These are phyloP conservation scores for Myopa testacea DNA, from an alignment of 2,888 invertebrate species.

Conservation along the genomic window DNA sequence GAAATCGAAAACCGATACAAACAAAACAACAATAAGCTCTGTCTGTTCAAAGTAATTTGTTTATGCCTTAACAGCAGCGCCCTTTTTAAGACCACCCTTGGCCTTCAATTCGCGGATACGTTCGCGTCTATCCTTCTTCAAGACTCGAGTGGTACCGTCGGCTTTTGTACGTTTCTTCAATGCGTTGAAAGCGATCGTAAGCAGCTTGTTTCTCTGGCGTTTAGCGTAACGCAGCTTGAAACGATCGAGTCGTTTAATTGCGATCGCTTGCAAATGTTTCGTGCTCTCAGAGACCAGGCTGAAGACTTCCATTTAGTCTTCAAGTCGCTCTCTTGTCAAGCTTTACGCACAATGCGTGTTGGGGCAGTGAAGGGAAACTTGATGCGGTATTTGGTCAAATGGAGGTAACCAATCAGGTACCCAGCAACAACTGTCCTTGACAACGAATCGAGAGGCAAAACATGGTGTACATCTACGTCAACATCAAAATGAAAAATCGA, in stretches of 20 bases:
- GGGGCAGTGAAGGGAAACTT: constrained; percentile 88
- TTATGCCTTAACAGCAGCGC: constrained; percentile 69
- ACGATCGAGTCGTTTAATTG: constrained; percentile 92
- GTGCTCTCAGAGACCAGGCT: constrained; percentile 91
- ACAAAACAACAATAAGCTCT: not conserved
- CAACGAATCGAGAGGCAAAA: no score
- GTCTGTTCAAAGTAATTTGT: constrained; percentile 36
- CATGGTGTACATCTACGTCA: no score
- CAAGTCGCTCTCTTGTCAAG: constrained; percentile 88
- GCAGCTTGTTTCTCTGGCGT: constrained; percentile 84
- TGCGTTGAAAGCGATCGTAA: constrained; percentile 80
- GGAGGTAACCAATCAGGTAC: constrained; percentile 71
- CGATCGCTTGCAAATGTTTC: constrained; percentile 85
- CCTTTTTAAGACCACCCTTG: constrained; percentile 65
- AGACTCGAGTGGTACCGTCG: constrained; percentile 70
- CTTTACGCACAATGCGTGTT: constrained; percentile 87
- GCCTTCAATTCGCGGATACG: constrained; percentile 64
- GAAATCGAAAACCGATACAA: no score
- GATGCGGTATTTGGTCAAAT: constrained; percentile 91
- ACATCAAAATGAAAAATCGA: no score
- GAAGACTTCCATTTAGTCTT: constrained; percentile 90
- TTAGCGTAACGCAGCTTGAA: constrained; percentile 95
- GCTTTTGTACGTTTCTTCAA: constrained; percentile 77
- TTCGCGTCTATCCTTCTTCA: constrained; percentile 67
- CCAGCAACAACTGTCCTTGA: no score